Base-by-base conservation (phyloP, 1,140 invertebrate species). In the Heliconius nattereri region DNA sequence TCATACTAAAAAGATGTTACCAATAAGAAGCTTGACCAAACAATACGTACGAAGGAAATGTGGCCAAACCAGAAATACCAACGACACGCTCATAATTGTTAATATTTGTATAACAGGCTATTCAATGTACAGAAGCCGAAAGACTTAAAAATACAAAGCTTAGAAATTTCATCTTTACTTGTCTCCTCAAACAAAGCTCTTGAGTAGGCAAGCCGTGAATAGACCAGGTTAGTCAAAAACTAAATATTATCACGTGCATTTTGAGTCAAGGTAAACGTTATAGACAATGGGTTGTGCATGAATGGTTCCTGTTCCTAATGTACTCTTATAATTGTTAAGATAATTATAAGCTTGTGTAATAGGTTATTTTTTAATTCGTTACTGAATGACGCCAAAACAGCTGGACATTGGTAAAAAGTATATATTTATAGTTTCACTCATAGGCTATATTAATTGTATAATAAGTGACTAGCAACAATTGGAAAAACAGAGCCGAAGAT, bases 241-340 rank as follows among this genome's bases (percentile, higher is more conserved):
- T 87, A 92, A 93, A 93, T 93, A 93, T 93, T 92, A 91, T 92
- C 92, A 92, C 91, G 91, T 87, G 85, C 90, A 23, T 57, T 57
- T 23, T 9, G 19, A 57, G 54, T 57, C 23, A 7, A 23, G 54
- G n/a, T 57, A 57, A 57, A 57, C 7, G 20, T 23, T 57, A 57
- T 9, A 57, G 54, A 57, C 54, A 57, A 57, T 57, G n/a, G n/a
- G n/a, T 23, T 57, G n/a, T 23, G 8, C n/a, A 57, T 57, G 54
- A 57, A 57, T 23, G n/a, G 54, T 60, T 11, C 13, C n/a, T 23
- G 54, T 60, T 60, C 7, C 16, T 60, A 60, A 60, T 23, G 54
- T 60, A n/a, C n/a, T n/a, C n/a, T n/a, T n/a, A 60, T 60, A 60
- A 60, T 60, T 60, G n/a, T 60, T 60, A 2, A 45, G 40, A 45